Evolutionary conservation across 35 echinoderm and acorn worm genomes (phyloP).

Genomic region (Apostichopus japonicus): DNA sequence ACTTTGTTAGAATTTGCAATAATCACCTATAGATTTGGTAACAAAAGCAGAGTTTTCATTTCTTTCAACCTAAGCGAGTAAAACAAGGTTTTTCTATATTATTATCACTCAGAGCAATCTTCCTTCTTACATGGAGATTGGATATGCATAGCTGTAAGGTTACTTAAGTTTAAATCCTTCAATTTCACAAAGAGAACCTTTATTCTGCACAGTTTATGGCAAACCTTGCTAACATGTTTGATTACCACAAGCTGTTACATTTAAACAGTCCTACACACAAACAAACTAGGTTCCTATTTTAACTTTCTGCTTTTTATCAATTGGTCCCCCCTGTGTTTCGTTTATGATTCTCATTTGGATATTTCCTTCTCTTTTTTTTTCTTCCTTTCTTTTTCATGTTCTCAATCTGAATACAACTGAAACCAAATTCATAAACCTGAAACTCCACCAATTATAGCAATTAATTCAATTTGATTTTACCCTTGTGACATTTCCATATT

Average conservation of each 20-base stretch:
- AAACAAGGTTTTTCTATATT: too few species aligned
- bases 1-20: too few species aligned
- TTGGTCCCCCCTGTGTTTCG: neutral
- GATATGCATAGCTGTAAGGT: too few species aligned
- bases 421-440: neutral
- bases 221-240: neutral
- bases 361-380: neutral
- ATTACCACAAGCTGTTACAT: neutral
- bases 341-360: neutral
- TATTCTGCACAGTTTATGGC: too few species aligned
- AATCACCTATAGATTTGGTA: too few species aligned
- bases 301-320: too few species aligned
- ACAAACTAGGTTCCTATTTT: neutral
- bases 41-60: too few species aligned
- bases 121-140: too few species aligned
- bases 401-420: neutral
- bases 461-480: neutral
- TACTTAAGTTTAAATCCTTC: too few species aligned
- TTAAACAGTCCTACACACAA: neutral
- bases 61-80: too few species aligned
- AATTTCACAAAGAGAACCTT: too few species aligned
- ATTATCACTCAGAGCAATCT: too few species aligned
- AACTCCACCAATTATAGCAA: neutral
- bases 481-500: neutral
- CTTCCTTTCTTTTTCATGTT: neutral